Conservation (phyloP, 2,113 vertebrate genomes). For the Chloebia gouldiae region DNA sequence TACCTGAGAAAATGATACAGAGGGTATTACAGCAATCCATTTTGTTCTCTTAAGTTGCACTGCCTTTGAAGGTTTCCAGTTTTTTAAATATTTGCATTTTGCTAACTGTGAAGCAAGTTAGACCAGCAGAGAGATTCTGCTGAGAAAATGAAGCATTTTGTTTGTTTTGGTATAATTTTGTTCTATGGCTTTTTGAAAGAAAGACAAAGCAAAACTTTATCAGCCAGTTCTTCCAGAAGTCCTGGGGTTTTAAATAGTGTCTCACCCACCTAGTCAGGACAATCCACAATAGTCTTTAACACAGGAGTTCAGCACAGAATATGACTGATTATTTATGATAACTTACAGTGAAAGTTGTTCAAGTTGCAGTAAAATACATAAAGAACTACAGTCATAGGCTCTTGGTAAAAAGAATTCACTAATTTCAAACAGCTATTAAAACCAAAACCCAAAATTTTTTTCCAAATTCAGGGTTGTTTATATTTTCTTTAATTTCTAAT, state of each 20-base stretch:
- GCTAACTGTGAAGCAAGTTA: not conserved
- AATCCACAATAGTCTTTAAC: not conserved
- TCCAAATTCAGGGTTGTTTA: not conserved
- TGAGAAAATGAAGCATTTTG: not conserved
- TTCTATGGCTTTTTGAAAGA: not conserved
- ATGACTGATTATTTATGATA: not conserved
- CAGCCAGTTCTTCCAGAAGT: not conserved
- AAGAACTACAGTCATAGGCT: not conserved
- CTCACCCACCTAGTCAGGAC: not conserved
- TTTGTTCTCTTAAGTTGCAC: not conserved
- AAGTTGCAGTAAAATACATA: not conserved
- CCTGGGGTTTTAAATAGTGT: not conserved
- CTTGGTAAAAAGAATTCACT: not conserved
- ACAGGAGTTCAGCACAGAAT: not conserved
- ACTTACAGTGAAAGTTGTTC: not conserved
- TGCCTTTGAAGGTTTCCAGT: not conserved
- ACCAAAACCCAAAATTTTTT: not conserved
- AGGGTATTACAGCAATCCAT: not conserved
- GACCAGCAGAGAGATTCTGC: not conserved
- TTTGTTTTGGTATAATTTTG: not conserved
- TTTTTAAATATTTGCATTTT: not conserved
- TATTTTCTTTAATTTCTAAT: not conserved
- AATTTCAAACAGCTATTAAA: not conserved
- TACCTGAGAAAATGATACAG: not conserved
- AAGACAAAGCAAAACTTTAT: not conserved